phyloP scores from a whole-genome alignment of 2,113 vertebrate genomes.

The Eretmochelys imbricata region DNA sequence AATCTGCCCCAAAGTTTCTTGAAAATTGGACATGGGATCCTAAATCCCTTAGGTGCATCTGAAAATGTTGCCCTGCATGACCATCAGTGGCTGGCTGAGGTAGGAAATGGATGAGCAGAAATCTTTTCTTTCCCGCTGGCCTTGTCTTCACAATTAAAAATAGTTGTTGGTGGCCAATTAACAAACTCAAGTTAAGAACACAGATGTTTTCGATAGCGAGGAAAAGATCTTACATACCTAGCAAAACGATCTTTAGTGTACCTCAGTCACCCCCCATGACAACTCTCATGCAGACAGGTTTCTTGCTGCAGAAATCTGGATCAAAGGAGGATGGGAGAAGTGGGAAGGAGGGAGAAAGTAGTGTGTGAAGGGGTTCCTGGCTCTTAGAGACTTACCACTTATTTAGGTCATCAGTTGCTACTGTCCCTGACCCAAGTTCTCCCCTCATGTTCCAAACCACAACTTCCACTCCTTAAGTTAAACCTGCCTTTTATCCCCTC shows the following conservation, averaged over 20 bases:
- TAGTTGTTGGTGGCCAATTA: background rate
- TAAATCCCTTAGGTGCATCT: background rate
- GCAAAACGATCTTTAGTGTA: background rate
- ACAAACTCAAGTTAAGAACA: rapidly evolving
- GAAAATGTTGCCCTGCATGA: background rate
- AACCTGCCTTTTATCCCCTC: background rate
- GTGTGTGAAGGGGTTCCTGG: background rate
- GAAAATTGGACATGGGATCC: background rate
- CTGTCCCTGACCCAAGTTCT: background rate
- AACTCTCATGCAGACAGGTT: rapidly evolving
- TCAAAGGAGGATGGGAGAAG: background rate
- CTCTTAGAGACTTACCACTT: background rate
- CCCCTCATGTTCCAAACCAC: background rate
- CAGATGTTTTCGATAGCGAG: rapidly evolving
- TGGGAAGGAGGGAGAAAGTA: background rate
- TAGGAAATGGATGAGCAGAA: background rate
- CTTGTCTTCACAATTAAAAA: background rate
- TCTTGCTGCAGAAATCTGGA: background rate
- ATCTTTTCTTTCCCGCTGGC: background rate
- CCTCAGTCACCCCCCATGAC: background rate
- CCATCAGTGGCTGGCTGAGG: background rate
- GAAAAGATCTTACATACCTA: background rate
- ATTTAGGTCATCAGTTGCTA: background rate
- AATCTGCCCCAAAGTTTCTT: background rate
- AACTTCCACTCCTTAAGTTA: background rate